These are phyloP conservation scores for Gobionotothen gibberifrons DNA, from an alignment of 2,797 vertebrate genomes.

Conservation along the genomic window DNA sequence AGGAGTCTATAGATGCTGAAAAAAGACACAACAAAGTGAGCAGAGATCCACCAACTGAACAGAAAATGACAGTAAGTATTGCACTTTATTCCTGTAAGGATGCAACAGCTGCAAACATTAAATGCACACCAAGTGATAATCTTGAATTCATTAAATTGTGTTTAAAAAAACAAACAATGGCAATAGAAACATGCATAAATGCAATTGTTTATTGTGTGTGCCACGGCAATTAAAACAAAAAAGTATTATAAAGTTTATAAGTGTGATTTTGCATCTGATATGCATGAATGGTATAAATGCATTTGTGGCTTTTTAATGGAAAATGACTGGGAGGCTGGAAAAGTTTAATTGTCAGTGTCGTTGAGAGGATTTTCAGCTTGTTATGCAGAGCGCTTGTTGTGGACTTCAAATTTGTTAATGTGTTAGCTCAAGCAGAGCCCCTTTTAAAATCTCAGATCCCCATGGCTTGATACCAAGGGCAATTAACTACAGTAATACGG, in stretches of 20 bases:
- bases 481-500: conserved; percentile 11
- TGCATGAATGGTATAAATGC: conserved; percentile 14
- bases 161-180: background rate
- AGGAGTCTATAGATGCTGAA: conserved; percentile 55
- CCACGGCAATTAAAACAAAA: background rate
- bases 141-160: background rate
- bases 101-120: conserved; percentile 10
- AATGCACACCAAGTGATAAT: conserved; percentile 1
- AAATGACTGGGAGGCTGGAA: conserved; percentile 17
- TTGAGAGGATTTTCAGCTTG: conserved; percentile 46
- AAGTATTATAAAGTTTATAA: background rate
- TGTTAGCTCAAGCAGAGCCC: conserved; percentile 30
- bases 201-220: background rate
- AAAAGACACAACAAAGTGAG: conserved; percentile 59
- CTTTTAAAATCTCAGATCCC: conserved; percentile 23
- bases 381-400: conserved; percentile 17
- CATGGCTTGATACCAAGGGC: conserved; percentile 15
- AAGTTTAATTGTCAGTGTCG: background rate
- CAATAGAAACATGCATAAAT: conserved; percentile 5
- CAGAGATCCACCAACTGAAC: conserved; percentile 54
- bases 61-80: conserved; percentile 83
- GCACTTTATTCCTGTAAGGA: conserved; percentile 6
- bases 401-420: conserved; percentile 57
- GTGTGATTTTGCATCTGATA: conserved; percentile 21
- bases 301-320: conserved; percentile 30